Evolutionary conservation across 2,888 invertebrate genomes (phyloP).

Genomic region (Adelphocoris suturalis): DNA sequence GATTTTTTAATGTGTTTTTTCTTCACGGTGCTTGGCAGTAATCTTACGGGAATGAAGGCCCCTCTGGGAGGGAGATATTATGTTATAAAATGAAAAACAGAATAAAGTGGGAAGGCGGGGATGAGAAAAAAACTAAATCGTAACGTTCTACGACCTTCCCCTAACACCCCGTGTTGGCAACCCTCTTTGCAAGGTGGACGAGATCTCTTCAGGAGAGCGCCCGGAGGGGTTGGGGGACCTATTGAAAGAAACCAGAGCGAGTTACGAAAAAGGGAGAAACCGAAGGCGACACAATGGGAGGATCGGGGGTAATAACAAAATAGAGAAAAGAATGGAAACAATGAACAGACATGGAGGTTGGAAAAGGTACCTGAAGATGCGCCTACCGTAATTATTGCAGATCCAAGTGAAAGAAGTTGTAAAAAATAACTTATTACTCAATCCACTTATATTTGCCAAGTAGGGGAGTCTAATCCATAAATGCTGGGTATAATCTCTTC

Average conservation of each 20-base stretch:
- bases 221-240: constrained; percentile 3
- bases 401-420: background rate
- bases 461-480: no score
- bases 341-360: constrained; percentile 2
- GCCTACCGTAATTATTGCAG: background rate
- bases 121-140: constrained; percentile 55
- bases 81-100: constrained; percentile 65
- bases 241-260: constrained; percentile 49
- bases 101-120: constrained; percentile 36
- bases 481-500: no score
- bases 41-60: constrained; percentile 17
- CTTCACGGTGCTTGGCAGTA: constrained; percentile 24
- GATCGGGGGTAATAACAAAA: constrained; percentile 31
- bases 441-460: background rate
- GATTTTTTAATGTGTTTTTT: constrained; percentile 29
- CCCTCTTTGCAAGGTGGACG: constrained; percentile 54
- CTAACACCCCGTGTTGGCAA: constrained; percentile 12
- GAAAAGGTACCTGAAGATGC: background rate
- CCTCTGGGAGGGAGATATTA: constrained; percentile 58
- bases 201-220: background rate
- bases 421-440: background rate
- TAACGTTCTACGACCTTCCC: constrained; percentile 68
- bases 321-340: constrained; percentile 24
- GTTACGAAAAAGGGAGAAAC: constrained; percentile 29
- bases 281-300: constrained; percentile 43